Conservation (phyloP, 2,888 invertebrate genomes). For the Thecocarcelia acutangulata region DNA sequence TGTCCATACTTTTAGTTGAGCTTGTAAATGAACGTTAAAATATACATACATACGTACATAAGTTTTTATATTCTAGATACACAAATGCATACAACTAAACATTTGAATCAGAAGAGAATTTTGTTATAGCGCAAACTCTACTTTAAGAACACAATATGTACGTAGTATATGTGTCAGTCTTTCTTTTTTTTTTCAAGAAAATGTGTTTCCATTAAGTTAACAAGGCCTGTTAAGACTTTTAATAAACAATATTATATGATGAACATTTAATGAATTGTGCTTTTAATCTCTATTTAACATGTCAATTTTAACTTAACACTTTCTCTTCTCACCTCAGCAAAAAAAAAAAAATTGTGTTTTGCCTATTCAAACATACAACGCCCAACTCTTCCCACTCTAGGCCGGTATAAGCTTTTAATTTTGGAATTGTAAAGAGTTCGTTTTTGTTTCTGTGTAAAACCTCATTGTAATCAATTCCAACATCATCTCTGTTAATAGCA, state of each 20-base stretch:
- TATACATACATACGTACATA: background rate
- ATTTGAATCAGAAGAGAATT: conserved; percentile 1
- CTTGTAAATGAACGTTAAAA: background rate
- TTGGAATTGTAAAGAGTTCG: background rate
- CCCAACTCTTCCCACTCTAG: conserved; percentile 41
- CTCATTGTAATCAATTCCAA: conserved; percentile 6
- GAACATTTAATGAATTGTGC: conserved; percentile 12
- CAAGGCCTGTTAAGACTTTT: background rate
- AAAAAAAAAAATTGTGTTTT: background rate
- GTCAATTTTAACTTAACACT: conserved; percentile 42
- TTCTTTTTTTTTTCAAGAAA: background rate
- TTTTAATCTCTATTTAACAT: conserved; percentile 19
- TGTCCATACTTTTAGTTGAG: too few relatives aligned
- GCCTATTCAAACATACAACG: conserved; percentile 20
- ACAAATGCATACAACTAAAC: too few relatives aligned
- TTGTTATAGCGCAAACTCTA: conserved; percentile 42
- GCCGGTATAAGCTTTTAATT: conserved; percentile 24
- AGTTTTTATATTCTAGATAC: too few relatives aligned
- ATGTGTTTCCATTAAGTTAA: conserved; percentile 1
- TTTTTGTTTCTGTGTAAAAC: conserved; percentile 26
- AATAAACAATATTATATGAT: background rate
- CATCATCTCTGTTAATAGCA: conserved; percentile 24
- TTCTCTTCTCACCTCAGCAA: conserved; percentile 44
- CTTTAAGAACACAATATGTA: background rate
- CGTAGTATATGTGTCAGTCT: conserved; percentile 10